These are phyloP conservation scores for Graphium colonna DNA, from an alignment of 2,888 invertebrate genomes.

Conservation along the genomic window DNA sequence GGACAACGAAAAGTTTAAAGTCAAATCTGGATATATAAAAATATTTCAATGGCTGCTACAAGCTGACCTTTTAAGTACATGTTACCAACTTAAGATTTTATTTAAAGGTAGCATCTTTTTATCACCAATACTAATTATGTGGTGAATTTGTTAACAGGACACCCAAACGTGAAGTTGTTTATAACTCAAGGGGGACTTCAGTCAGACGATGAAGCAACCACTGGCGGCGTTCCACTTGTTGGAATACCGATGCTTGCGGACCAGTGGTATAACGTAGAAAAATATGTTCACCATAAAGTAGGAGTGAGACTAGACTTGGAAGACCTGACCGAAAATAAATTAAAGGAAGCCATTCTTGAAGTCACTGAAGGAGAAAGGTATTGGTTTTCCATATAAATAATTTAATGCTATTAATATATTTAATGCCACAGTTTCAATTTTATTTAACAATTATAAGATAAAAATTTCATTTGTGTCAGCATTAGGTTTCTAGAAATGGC, in stretches of 20 bases:
- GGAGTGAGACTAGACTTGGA: conserved; percentile 40
- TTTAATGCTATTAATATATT: no score
- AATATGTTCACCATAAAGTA: conserved; percentile 38
- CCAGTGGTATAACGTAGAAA: conserved; percentile 52
- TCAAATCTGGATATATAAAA: background rate
- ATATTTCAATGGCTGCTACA: background rate
- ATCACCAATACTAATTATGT: no score
- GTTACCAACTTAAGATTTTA: no score
- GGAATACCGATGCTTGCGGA: conserved; percentile 58
- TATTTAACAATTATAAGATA: no score
- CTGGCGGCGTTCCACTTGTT: conserved; percentile 51
- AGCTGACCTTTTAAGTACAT: no score
- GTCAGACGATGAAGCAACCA: conserved; percentile 60
- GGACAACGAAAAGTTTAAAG: background rate
- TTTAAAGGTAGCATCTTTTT: no score
- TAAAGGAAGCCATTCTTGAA: conserved; percentile 31
- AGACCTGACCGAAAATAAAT: conserved; percentile 31
- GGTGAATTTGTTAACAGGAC: conserved; percentile 43
- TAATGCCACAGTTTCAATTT: no score
- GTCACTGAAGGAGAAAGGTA: conserved; percentile 43
- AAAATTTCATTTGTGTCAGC: no score
- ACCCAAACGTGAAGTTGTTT: conserved; percentile 63
- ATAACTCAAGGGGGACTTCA: conserved; percentile 65
- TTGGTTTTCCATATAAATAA: conserved; percentile 31
- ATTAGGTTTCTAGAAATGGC: no score